These are phyloP conservation scores for Phortica magna DNA, from an alignment of 2,888 invertebrate genomes.

Conservation along the genomic window DNA sequence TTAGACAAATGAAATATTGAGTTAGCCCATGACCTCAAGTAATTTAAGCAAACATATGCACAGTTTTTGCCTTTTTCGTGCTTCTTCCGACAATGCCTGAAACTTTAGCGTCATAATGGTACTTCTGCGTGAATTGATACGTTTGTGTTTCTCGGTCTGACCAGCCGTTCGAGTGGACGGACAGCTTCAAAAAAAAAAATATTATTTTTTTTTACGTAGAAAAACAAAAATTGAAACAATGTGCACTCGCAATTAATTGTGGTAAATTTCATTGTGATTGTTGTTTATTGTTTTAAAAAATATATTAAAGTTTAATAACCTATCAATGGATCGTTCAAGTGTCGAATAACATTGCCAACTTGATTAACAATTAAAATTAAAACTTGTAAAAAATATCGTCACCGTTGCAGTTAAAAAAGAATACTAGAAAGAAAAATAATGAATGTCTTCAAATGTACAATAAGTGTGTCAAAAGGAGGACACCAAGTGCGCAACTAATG, in stretches of 20 bases:
- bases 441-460: background rate
- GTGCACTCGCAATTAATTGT: conserved; percentile 6
- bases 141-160: no score
- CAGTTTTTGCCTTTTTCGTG: no score
- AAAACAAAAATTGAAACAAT: background rate
- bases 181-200: no score
- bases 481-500: conserved; percentile 25
- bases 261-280: conserved; percentile 8
- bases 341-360: background rate
- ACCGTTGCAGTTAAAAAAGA: background rate
- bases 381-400: background rate
- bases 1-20: no score
- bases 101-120: no score
- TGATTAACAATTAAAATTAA: conserved; percentile 7
- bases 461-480: background rate
- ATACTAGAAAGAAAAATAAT: conserved; percentile 5
- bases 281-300: background rate
- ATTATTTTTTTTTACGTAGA: conserved; percentile 10
- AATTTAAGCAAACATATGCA: no score
- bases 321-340: background rate
- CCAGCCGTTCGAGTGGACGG: background rate
- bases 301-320: conserved; percentile 4
- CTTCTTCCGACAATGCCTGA: no score
- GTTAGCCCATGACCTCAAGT: no score
- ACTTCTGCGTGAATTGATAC: no score